phyloP scores from a whole-genome alignment of 2,888 invertebrate species.

The Drosophila tripunctata region DNA sequence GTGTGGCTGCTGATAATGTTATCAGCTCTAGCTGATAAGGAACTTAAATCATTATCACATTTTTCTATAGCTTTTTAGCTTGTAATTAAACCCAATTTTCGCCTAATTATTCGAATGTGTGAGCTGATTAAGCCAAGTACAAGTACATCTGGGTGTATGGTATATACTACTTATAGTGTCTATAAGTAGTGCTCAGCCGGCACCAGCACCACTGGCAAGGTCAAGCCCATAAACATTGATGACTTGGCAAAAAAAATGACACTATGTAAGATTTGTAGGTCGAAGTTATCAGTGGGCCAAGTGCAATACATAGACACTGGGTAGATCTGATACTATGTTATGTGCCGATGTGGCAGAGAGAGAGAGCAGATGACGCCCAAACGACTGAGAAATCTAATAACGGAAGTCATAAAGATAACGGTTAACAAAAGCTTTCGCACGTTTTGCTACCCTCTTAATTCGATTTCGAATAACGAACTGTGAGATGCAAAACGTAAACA shows the following conservation, averaged over 20 bases:
- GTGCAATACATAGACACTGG: constrained; percentile 27
- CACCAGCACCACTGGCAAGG: constrained; percentile 59
- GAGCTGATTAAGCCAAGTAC: constrained; percentile 41
- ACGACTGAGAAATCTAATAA: constrained; percentile 29
- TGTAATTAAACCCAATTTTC: constrained; percentile 32
- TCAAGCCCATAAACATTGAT: constrained; percentile 77
- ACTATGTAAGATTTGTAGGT: constrained; percentile 41
- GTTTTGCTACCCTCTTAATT: constrained; percentile 33
- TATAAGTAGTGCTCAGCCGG: constrained; percentile 39
- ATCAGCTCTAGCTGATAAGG: constrained; percentile 35
- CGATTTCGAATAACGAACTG: not conserved
- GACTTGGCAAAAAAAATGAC: constrained; percentile 70
- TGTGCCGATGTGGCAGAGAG: constrained; percentile 6
- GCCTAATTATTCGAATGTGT: constrained; percentile 33
- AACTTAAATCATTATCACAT: constrained; percentile 1
- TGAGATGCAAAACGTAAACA: too few species aligned
- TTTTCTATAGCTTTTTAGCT: too few species aligned
- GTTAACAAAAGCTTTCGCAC: constrained; percentile 47
- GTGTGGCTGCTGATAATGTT: not conserved
- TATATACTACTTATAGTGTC: constrained; percentile 1
- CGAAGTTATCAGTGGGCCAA: constrained; percentile 58
- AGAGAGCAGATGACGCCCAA: constrained; percentile 29
- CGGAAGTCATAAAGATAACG: constrained; percentile 65
- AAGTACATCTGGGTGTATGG: not conserved
- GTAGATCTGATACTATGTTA: not conserved